A percentile compares a stretch with the other conserved stretches of the same genome.
Conservation (phyloP, 2,888 invertebrate species). For the Willowsia nigromaculata region DNA sequence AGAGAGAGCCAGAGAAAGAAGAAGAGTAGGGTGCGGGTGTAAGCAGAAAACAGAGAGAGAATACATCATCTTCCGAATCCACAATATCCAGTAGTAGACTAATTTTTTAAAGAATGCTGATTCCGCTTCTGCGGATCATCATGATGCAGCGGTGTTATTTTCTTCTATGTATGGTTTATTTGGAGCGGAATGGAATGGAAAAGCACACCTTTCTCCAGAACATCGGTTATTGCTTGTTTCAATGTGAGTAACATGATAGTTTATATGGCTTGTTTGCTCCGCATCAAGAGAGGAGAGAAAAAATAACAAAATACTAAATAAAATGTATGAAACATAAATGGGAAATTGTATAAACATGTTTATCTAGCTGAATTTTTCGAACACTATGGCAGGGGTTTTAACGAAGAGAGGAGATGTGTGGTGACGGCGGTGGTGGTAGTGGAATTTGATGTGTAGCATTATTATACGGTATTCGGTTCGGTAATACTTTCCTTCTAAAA, state of each 20-base stretch:
- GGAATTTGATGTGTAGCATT: conserved; percentile 60
- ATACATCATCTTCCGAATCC: background rate
- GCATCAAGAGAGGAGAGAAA: conserved; percentile 7
- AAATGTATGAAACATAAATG: conserved; percentile 37
- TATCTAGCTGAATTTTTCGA: conserved; percentile 18
- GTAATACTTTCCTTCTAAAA: background rate
- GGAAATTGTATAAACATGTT: conserved; percentile 44
- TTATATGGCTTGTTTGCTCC: conserved; percentile 46
- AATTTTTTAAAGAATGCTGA: conserved; percentile 48
- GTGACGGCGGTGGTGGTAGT: conserved; percentile 26
- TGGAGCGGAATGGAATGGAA: conserved; percentile 26
- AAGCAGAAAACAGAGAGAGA: background rate
- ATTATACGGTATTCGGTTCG: conserved; percentile 51
- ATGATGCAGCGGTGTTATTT: background rate
- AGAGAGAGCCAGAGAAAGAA: background rate
- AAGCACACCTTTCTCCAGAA: conserved; percentile 30
- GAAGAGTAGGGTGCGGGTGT: background rate
- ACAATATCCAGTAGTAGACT: conserved; percentile 7
- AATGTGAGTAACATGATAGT: conserved; percentile 53
- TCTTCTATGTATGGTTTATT: background rate
- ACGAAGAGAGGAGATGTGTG: conserved; percentile 23
- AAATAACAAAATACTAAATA: conserved; percentile 54
- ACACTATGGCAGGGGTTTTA: background rate
- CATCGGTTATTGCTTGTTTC: conserved; percentile 57
- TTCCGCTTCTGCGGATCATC: background rate